Base-by-base conservation (phyloP, 2,797 vertebrate species). In the Coregonus suidteri region DNA sequence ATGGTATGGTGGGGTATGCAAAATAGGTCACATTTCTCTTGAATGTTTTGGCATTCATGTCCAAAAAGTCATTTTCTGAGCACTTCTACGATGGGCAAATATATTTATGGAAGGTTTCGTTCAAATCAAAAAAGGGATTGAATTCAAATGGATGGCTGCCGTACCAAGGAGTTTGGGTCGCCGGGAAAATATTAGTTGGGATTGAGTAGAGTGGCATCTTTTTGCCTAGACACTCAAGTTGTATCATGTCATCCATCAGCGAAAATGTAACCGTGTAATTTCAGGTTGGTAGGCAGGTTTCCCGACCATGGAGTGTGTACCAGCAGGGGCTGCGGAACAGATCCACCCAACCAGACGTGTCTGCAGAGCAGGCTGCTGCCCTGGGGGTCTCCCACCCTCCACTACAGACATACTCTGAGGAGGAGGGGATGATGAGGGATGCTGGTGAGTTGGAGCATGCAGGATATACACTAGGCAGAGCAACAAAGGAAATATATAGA, bases 381-480 rank as follows among this genome's bases (percentile, higher is more conserved):
- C 84, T 85, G 18, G 71, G 31, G 0, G n/a, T 82, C 0, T 9
- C 80, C 20, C 31, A 87, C 67, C 93, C 93, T 62, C 96, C 98
- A 0, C 93, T 99, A 67, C 96, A 97, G 0, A 95, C 91, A 0
- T 96, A 93, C 82, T 95, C 96, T 0, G 96, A 98, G 53, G 97
- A 99, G 80, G 97, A 99, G 87, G 72, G 77, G 47, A 96, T 98
- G 96, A 96, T 99, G 87, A 96, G 92, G 88, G 94, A 95, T 1
- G 85, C 95, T 75, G 98, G 98, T 99, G 90, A 91, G 90, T 15
- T 34, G 2, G 5, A 9, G 20, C 59, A 9, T 11, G 20, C 59
- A 14, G 16, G 31, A 30, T n/a, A 30, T 11, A 47, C 9, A 34
- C 31, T 34, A 34, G 31, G 31, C 31, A 34, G 31, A 34, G 31